Evolutionary conservation across 2,797 vertebrate species (phyloP).

Genomic region (Sardinella longiceps): DNA sequence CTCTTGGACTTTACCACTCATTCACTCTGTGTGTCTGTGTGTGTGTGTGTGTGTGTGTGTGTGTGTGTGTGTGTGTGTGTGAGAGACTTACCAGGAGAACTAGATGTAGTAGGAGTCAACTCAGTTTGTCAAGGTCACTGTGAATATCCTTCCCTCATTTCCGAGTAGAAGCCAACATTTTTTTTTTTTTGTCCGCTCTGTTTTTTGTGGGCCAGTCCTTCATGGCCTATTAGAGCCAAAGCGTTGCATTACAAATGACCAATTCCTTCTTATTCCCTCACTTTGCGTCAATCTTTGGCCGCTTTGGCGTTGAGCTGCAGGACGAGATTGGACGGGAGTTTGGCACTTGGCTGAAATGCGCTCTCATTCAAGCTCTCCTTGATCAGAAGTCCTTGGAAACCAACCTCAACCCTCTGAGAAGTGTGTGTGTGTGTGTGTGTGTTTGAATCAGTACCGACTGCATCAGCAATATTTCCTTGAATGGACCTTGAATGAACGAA

Average conservation of each 20-base stretch:
- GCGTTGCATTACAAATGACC: constrained; percentile 21
- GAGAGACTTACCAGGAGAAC: background rate
- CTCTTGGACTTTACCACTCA: background rate
- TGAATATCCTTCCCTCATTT: constrained; percentile 6
- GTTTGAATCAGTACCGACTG: background rate
- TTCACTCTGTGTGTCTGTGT: constrained; percentile 37
- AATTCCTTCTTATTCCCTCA: constrained; percentile 15
- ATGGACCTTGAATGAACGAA: background rate
- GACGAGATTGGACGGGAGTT: background rate
- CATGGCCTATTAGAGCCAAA: constrained; percentile 54
- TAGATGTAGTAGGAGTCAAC: background rate
- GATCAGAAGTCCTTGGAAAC: constrained; percentile 1
- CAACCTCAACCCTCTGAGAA: background rate
- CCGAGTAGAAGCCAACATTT: background rate
- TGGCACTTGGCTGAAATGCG: background rate
- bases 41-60: constrained; percentile 40
- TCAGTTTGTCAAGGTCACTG: constrained; percentile 17
- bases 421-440: background rate
- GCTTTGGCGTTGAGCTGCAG: background rate
- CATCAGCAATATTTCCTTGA: constrained; percentile 7
- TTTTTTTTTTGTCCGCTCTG: background rate
- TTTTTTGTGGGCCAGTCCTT: constrained; percentile 35
- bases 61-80: background rate
- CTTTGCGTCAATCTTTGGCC: background rate
- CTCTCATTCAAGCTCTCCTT: background rate